These are phyloP conservation scores for Metacarcinus magister DNA, from an alignment of 2,888 invertebrate species.

Conservation along the genomic window DNA sequence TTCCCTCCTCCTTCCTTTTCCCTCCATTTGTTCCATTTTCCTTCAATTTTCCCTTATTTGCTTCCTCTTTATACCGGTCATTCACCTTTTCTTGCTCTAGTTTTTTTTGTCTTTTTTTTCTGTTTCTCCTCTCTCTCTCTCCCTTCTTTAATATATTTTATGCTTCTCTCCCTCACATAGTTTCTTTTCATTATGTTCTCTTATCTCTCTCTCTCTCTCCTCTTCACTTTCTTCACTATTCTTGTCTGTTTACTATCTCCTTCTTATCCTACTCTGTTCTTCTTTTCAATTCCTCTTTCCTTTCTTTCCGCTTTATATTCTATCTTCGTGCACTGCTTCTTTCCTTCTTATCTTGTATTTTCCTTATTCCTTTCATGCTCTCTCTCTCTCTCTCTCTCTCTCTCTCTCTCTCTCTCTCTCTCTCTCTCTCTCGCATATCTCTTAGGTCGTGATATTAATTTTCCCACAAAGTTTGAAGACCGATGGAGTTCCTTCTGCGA, in stretches of 20 bases:
- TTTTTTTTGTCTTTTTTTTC: not conserved
- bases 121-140: not conserved
- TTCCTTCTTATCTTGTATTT: not conserved
- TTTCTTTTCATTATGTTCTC: not conserved
- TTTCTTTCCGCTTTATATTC: not conserved
- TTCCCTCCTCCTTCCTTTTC: not conserved
- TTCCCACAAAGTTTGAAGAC: not conserved
- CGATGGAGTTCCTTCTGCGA: not conserved
- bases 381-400: not conserved
- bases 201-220: not conserved
- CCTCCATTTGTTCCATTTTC: not conserved
- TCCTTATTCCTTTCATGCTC: not conserved
- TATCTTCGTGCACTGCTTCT: too few relatives aligned
- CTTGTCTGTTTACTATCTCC: not conserved
- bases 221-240: not conserved
- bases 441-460: not conserved
- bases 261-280: not conserved
- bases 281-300: not conserved
- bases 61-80: not conserved
- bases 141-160: not conserved
- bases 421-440: not conserved
- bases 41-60: not conserved
- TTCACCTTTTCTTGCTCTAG: not conserved
- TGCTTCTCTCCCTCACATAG: too few relatives aligned
- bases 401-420: slow-evolving; percentile 5